These are phyloP conservation scores for Montipora foliosa DNA, from an alignment of 64 coral and sea anemone species.

Conservation along the genomic window DNA sequence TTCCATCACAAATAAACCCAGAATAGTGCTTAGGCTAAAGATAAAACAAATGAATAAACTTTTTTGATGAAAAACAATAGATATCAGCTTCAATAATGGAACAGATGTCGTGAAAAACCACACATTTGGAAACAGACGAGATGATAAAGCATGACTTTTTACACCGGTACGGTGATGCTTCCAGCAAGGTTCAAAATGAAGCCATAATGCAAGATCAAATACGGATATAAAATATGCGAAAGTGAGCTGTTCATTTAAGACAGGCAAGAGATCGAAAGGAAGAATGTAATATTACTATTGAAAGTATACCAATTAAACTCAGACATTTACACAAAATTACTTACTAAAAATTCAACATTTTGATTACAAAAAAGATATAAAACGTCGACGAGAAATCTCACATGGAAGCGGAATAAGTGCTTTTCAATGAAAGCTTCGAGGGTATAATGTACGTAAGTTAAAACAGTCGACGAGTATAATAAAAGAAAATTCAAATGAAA, in stretches of 20 bases:
- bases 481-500: not conserved
- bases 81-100: not conserved
- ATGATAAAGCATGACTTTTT: not conserved
- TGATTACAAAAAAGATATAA: not conserved
- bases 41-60: not conserved
- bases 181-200: not conserved
- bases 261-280: not conserved
- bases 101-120: not conserved
- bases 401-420: not conserved
- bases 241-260: slow-evolving; percentile 46
- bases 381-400: not conserved
- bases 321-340: slow-evolving; percentile 12
- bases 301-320: not conserved
- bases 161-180: not conserved
- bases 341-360: slow-evolving; percentile 5
- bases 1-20: not conserved
- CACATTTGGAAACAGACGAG: not conserved
- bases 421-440: not conserved
- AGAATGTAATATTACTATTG: not conserved
- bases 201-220: not conserved
- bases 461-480: not conserved
- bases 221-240: not conserved
- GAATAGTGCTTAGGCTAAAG: not conserved
- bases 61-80: not conserved
- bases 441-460: not conserved